phyloP scores from a whole-genome alignment of 2,797 vertebrate species.

The Sebastes goodei region DNA sequence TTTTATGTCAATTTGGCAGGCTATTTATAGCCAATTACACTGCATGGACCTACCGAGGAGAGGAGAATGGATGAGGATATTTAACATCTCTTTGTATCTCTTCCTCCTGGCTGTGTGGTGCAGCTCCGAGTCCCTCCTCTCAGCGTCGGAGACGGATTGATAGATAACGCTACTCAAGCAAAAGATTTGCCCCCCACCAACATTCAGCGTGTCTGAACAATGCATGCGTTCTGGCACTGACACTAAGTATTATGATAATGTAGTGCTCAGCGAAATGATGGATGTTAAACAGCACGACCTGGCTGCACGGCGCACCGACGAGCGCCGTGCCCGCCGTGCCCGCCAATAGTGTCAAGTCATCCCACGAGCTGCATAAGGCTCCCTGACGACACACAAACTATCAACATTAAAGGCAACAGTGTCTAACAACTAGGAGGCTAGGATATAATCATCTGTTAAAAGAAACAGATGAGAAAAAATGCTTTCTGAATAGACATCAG shows the following conservation, averaged over 20 bases:
- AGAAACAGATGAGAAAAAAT: not conserved
- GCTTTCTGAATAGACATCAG: not conserved
- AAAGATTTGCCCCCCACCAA: slow-evolving; percentile 79
- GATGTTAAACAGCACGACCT: slow-evolving; percentile 79
- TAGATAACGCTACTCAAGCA: slow-evolving; percentile 79
- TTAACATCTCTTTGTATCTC: slow-evolving; percentile 79
- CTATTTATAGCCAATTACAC: slow-evolving; percentile 80
- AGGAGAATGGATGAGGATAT: slow-evolving; percentile 80
- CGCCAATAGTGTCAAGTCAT: slow-evolving; percentile 73
- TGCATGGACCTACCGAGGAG: slow-evolving; percentile 70
- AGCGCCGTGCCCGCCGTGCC: slow-evolving; percentile 32
- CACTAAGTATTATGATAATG: slow-evolving; percentile 82
- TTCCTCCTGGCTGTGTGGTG: slow-evolving; percentile 73
- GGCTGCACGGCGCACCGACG: slow-evolving; percentile 63
- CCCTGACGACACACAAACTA: slow-evolving; percentile 52
- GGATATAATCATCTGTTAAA: slow-evolving; percentile 37
- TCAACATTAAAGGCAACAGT: slow-evolving; percentile 53
- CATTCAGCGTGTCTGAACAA: slow-evolving; percentile 80
- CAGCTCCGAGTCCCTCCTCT: slow-evolving; percentile 72
- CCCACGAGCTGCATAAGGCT: slow-evolving; percentile 48
- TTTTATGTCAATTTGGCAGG: slow-evolving; percentile 69
- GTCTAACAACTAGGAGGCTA: slow-evolving; percentile 40
- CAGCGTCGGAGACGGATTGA: slow-evolving; percentile 79
- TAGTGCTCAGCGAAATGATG: slow-evolving; percentile 76
- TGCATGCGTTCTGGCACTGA: slow-evolving; percentile 71